phyloP scores from a whole-genome alignment of 2,113 vertebrate genomes.

The Actinemys pallida region DNA sequence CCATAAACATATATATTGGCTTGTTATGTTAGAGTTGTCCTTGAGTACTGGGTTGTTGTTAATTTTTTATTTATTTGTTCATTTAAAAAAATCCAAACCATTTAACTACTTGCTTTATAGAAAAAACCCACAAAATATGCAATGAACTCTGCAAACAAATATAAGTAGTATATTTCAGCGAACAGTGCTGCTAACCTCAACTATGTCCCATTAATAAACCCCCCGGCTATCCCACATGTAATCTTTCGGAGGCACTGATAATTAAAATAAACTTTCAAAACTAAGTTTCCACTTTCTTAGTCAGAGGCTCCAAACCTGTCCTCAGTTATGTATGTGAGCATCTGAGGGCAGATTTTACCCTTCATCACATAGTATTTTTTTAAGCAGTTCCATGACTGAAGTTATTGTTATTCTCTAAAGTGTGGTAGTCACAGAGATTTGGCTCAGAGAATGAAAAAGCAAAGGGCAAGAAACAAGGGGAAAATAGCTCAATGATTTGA shows the following conservation, averaged over 20 bases:
- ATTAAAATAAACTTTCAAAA: background rate
- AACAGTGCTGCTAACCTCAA: fast-evolving
- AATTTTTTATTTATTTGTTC: conserved; percentile 14
- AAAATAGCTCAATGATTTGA: conserved; percentile 66
- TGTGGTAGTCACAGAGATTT: conserved; percentile 49
- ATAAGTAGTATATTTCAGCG: background rate
- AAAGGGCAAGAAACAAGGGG: conserved; percentile 55
- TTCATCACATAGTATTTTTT: background rate
- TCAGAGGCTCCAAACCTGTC: background rate
- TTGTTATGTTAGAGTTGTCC: background rate
- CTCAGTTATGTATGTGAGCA: background rate
- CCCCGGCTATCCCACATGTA: conserved; percentile 18
- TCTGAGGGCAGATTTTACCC: background rate
- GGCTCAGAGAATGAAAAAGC: conserved; percentile 53
- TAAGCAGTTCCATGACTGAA: conserved; percentile 45
- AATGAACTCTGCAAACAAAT: background rate
- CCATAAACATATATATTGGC: background rate
- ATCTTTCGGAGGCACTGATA: conserved; percentile 26
- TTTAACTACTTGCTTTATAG: background rate
- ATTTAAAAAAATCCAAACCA: background rate
- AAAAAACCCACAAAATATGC: background rate
- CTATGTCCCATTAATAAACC: background rate
- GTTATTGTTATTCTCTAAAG: conserved; percentile 32
- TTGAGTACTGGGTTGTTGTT: background rate
- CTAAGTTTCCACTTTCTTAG: conserved; percentile 21